Base-by-base conservation (phyloP, 2,797 vertebrate species). In the Sebastes itinus region DNA sequence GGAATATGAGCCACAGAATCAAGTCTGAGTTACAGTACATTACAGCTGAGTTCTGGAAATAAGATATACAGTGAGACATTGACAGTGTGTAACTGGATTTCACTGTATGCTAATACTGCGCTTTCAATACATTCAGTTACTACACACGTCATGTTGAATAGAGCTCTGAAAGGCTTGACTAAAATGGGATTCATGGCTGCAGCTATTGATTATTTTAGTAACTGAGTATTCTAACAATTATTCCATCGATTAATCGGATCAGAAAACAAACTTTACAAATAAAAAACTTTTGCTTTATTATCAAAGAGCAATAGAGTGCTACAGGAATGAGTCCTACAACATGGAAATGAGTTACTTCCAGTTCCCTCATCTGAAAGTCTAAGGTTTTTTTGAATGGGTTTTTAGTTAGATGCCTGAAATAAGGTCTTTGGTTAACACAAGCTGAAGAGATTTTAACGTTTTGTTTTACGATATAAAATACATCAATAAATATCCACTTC, bases 121-220 rank as follows among this genome's bases (percentile, higher is more conserved):
- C 27, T 78, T 65, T 83, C 18, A 46, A 46, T 46, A 20, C 9
- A 28, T 64, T 71, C 20, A 9, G 35, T 78, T 78, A 35, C 64
- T 71, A 10, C 25, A 59, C 60, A 23, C 75, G 75, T 66, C n/a
- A 42, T 71, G 70, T 49, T 84, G 83, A 84, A 77, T 70, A 32
- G 61, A 85, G 74, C 61, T 35, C 63, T 80, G 64, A 66, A 62
- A 81, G 65, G 67, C 30, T 72, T 83, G 68, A 88, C 72, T 84
- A 80, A 87, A 89, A 85, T 28, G 49, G 58, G 59, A 88, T 58
- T 75, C 20, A 60, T 66, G 20, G 69, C 46, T 49, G 18, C 18
- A 49, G 46, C 16, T 0, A 49, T 0, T 0, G 46, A 49, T 9
- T 20, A n/a, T 49, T 49, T 18, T 49, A 49, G 0, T 49, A 20